Base-by-base conservation (phyloP, 2,113 vertebrate genomes). In the Ammodytes dubius region DNA sequence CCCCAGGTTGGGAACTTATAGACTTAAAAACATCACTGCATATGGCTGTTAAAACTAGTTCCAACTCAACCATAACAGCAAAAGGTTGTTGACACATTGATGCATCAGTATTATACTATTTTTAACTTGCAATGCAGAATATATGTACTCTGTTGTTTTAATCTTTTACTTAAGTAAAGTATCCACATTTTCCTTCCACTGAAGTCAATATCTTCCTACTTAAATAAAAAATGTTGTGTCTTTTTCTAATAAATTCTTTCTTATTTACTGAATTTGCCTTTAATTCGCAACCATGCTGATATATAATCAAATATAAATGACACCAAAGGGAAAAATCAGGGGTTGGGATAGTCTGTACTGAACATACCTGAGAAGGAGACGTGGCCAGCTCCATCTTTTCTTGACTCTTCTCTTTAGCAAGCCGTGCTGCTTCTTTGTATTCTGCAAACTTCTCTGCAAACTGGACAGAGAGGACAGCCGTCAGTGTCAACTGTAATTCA, bases 401-500 rank as follows among this genome's bases (percentile, higher is more conserved):
- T 72, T 98, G 97, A 56, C 97, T 98, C 93, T 99, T 99, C 94
- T 99, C 98, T 90, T 99, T 99, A 71, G 97, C 98, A 58, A 99
- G 94, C 71, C 98, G 95, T 0, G 98, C 98, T 79, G 98, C 98
- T 96, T 99, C 98, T 94, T 99, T 99, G 92, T 99, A 99, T 93
- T 99, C 98, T 77, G 97, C 96, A 96, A 99, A 99, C 94, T 99
- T 99, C 90, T 99, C 98, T 91, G 98, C 97, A 95, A 99, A 99
- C 98, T 99, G 85, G 77, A 90, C 52, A 91, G 74, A 93, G 45
- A 74, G 58, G 72, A 80, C 53, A 82, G 37, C 3, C 15, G 66
- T 71, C 59, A 90, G 39, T 58, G 46, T 50, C 17, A 45, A 65
- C 42, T 57, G 15, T 56, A 72, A 79, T 69, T 79, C 81, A 83